These are phyloP conservation scores for Petrolisthes cinctipes DNA, from an alignment of 2,888 invertebrate genomes.

Conservation along the genomic window DNA sequence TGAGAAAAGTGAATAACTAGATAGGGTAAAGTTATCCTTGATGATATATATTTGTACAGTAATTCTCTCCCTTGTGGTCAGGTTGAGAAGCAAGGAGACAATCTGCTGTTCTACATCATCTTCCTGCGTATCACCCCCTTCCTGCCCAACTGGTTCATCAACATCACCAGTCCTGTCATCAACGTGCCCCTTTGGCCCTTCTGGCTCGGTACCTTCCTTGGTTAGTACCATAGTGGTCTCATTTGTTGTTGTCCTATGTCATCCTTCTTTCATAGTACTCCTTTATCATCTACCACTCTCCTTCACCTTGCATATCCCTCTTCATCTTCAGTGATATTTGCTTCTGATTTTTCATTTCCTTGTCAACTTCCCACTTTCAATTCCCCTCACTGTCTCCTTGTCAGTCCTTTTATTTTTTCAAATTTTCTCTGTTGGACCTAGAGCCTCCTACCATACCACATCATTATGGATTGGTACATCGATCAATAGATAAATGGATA, in stretches of 20 bases:
- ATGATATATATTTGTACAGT: too few relatives aligned
- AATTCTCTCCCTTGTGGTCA: slow-evolving; percentile 65
- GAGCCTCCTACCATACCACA: too few relatives aligned
- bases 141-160: slow-evolving; percentile 99
- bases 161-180: slow-evolving; percentile 94
- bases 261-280: neutral
- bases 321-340: neutral
- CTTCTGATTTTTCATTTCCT: neutral
- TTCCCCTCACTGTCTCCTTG: neutral
- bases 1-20: too few relatives aligned
- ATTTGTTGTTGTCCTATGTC: neutral
- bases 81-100: slow-evolving; percentile 83
- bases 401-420: neutral
- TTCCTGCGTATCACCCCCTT: slow-evolving; percentile 97
- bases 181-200: slow-evolving; percentile 94
- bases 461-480: too few relatives aligned
- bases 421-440: too few relatives aligned
- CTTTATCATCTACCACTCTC: neutral
- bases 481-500: too few relatives aligned
- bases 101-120: slow-evolving; percentile 94
- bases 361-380: neutral
- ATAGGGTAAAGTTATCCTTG: too few relatives aligned
- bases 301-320: neutral
- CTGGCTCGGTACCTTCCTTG: slow-evolving; percentile 94
- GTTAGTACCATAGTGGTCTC: slow-evolving; percentile 71